phyloP scores from a whole-genome alignment of 2,888 invertebrate genomes.

The Mythimna vitellina region DNA sequence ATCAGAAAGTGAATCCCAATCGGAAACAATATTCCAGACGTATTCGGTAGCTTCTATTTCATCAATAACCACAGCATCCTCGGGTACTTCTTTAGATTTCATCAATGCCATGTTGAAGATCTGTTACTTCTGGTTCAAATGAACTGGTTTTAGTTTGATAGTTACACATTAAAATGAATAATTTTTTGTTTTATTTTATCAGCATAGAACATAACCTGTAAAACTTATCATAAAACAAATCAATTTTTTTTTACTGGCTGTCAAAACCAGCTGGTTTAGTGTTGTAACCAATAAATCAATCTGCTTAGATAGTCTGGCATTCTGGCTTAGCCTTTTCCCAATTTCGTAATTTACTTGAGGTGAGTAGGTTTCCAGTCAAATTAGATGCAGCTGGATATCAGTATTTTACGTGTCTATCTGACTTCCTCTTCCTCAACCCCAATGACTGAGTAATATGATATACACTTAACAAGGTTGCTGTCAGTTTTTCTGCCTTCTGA shows the following conservation, averaged over 20 bases:
- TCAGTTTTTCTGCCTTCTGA: too few relatives aligned
- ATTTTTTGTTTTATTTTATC: not conserved
- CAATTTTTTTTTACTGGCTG: conserved; percentile 1
- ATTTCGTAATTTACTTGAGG: too few relatives aligned
- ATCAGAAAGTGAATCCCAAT: conserved; percentile 91
- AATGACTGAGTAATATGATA: too few relatives aligned
- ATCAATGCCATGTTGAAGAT: conserved; percentile 89
- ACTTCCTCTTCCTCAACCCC: too few relatives aligned
- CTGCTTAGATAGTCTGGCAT: too few relatives aligned
- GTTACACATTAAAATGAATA: conserved; percentile 4
- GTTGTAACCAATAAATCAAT: conserved; percentile 13
- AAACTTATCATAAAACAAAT: not conserved
- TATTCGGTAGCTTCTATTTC: conserved; percentile 91
- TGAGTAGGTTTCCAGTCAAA: too few relatives aligned
- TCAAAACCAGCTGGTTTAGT: conserved; percentile 39
- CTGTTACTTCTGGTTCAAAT: not conserved
- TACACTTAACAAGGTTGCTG: too few relatives aligned
- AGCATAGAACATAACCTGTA: conserved; percentile 31
- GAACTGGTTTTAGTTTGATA: not conserved
- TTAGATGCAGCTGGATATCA: too few relatives aligned
- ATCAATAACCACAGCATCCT: conserved; percentile 90
- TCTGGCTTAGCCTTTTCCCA: too few relatives aligned
- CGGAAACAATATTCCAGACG: conserved; percentile 90
- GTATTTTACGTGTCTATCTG: too few relatives aligned
- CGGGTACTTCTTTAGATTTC: conserved; percentile 89